A percentile compares a stretch with the other conserved stretches of the same genome.
phyloP scores from a whole-genome alignment of 2,797 vertebrate genomes.

The Sebastes itinus region DNA sequence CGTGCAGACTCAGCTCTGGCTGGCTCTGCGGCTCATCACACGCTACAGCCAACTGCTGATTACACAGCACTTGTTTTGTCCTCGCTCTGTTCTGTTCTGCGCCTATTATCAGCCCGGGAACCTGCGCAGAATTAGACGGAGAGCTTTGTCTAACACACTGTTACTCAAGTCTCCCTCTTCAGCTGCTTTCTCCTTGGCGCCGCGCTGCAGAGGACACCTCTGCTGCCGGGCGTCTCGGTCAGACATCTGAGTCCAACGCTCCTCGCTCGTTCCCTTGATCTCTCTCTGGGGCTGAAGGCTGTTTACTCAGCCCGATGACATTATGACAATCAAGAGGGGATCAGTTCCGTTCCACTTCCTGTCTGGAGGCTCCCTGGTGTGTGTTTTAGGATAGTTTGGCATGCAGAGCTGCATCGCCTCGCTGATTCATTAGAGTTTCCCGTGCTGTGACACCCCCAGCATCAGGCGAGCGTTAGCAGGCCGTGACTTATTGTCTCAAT shows the following conservation, averaged over 20 bases:
- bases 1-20: constrained; percentile 50
- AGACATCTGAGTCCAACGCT: constrained; percentile 2
- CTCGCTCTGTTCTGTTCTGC: constrained; percentile 51
- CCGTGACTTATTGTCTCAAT: constrained; percentile 23
- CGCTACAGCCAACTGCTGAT: constrained; percentile 65
- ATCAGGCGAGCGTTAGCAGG: constrained; percentile 6
- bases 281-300: constrained; percentile 26
- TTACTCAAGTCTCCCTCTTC: constrained; percentile 40
- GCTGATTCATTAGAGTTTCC: constrained; percentile 37
- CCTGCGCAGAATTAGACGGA: constrained; percentile 38
- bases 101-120: constrained; percentile 57
- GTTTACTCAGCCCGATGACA: constrained; percentile 61
- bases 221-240: neutral
- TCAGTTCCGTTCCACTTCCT: constrained; percentile 60
- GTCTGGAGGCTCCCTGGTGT: constrained; percentile 53
- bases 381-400: constrained; percentile 34
- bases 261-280: constrained; percentile 12
- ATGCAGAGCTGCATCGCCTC: constrained; percentile 19
- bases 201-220: constrained; percentile 25
- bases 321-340: constrained; percentile 59
- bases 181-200: constrained; percentile 27
- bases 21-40: constrained; percentile 58
- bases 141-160: constrained; percentile 51
- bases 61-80: constrained; percentile 77
- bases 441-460: constrained; percentile 2